Conservation (phyloP, 2,113 vertebrate genomes). For the Hydrolagus affinis region DNA sequence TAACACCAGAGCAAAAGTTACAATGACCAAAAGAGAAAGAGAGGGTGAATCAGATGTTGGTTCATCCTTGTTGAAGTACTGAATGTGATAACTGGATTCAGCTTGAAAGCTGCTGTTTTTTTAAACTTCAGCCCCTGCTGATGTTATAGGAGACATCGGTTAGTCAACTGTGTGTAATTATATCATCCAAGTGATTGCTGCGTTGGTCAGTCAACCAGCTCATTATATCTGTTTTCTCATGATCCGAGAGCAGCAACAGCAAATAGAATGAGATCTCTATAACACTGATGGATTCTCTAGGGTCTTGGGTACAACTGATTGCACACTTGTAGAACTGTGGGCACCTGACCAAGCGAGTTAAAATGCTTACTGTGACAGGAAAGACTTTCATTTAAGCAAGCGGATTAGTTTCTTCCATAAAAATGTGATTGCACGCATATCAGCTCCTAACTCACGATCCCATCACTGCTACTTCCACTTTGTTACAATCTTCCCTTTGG, state of each 20-base stretch:
- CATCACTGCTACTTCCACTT: neutral
- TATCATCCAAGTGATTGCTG: slow-evolving; percentile 10
- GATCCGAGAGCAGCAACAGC: neutral
- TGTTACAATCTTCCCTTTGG: neutral
- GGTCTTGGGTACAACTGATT: neutral
- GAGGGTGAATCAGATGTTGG: neutral
- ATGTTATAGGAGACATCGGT: neutral
- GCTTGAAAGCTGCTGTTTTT: neutral
- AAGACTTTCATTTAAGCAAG: neutral
- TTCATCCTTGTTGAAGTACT: neutral
- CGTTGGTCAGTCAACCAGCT: neutral
- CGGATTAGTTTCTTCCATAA: no score
- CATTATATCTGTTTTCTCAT: neutral
- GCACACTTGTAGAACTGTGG: neutral
- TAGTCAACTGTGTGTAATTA: neutral
- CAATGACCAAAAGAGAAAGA: neutral
- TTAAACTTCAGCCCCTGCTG: neutral
- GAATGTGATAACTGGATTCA: neutral
- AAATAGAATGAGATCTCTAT: neutral
- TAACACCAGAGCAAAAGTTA: neutral
- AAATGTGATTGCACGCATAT: neutral
- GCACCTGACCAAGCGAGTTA: neutral
- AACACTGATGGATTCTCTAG: neutral
- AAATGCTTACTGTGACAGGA: neutral
- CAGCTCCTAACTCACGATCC: neutral